These are phyloP conservation scores for Drosophila saltans DNA, from an alignment of 1,140 invertebrate species.

Conservation along the genomic window DNA sequence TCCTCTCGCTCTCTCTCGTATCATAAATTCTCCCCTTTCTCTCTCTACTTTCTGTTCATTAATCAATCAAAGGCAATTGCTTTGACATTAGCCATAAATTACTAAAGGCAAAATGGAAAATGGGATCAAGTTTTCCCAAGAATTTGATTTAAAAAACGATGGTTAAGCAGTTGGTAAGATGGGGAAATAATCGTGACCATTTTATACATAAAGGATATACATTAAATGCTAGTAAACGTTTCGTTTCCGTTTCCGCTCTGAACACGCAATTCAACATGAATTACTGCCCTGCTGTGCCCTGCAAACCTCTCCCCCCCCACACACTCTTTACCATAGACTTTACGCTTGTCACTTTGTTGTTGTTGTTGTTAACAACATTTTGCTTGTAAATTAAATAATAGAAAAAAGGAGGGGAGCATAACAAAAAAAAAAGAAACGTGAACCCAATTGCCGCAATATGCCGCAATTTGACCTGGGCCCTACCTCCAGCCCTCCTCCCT, in stretches of 20 bases:
- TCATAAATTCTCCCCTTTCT: too few relatives aligned
- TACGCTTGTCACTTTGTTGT: conserved; percentile 24
- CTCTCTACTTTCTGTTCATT: conserved; percentile 7
- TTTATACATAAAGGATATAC: neutral
- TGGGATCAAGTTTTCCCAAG: conserved; percentile 20
- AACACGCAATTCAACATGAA: conserved; percentile 13
- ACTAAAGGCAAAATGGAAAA: neutral
- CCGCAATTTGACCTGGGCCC: conserved; percentile 3
- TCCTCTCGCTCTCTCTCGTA: too few relatives aligned
- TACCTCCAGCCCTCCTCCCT: neutral
- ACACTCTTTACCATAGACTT: neutral
- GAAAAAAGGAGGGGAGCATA: neutral
- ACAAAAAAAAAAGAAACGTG: neutral
- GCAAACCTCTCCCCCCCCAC: neutral
- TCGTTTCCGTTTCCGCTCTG: conserved; percentile 14
- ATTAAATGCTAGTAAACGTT: conserved; percentile 1
- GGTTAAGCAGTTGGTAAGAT: neutral
- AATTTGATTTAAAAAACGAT: conserved; percentile 8
- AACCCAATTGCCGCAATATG: conserved; percentile 25
- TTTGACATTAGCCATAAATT: conserved; percentile 52
- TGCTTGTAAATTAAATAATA: conserved; percentile 62
- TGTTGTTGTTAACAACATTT: conserved; percentile 27
- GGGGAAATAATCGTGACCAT: neutral
- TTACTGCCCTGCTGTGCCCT: too few relatives aligned
- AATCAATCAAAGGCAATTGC: conserved; percentile 66